phyloP scores from a whole-genome alignment of 2,797 vertebrate species.

The Centropyge bicolor region DNA sequence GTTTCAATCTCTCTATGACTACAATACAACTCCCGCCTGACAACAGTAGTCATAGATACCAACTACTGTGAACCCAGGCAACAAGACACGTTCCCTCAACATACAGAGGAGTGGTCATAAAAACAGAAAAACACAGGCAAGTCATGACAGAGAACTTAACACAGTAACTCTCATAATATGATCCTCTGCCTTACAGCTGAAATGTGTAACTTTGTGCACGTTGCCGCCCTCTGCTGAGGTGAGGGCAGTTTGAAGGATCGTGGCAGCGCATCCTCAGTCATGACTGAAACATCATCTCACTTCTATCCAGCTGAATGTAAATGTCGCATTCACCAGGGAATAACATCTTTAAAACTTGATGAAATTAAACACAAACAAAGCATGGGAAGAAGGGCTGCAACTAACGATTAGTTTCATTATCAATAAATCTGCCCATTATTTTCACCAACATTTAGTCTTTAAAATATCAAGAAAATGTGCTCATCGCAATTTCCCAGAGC shows the following conservation, averaged over 20 bases:
- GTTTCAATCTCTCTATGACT: slow-evolving; percentile 72
- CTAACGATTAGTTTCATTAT: no score
- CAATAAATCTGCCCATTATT: no score
- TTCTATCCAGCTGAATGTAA: neutral
- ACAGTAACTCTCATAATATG: neutral
- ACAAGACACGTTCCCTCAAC: slow-evolving; percentile 45
- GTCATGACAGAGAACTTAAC: slow-evolving; percentile 10
- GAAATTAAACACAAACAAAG: neutral
- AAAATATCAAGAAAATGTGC: no score
- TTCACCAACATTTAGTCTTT: no score
- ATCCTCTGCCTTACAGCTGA: neutral
- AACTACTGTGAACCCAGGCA: slow-evolving; percentile 51
- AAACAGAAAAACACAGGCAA: slow-evolving; percentile 12
- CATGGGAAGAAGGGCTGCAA: neutral
- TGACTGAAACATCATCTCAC: neutral
- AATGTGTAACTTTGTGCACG: slow-evolving; percentile 1
- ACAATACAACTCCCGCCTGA: slow-evolving; percentile 70
- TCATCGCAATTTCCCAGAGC: no score
- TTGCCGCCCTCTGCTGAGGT: slow-evolving; percentile 12
- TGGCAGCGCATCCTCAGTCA: neutral
- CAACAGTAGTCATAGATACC: slow-evolving; percentile 77
- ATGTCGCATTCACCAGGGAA: neutral
- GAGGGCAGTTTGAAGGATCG: neutral
- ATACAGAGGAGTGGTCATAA: neutral
- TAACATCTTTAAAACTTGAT: neutral